These are phyloP conservation scores for Darevskia mixta DNA, from an alignment of 2,797 vertebrate genomes.

Conservation along the genomic window DNA sequence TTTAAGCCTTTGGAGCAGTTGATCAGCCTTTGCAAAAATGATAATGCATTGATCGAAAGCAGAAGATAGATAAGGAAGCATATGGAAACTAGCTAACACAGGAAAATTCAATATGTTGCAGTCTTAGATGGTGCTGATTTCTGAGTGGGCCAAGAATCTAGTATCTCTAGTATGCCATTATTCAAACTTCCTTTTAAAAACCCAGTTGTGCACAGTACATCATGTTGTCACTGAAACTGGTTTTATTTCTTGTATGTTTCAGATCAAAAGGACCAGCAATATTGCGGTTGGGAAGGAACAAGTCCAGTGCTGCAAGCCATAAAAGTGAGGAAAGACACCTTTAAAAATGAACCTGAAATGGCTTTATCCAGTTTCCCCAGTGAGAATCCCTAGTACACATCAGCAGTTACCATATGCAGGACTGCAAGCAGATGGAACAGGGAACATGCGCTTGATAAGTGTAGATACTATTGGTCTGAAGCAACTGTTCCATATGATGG, in stretches of 20 bases:
- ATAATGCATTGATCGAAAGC: not conserved
- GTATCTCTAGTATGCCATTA: constrained; percentile 1
- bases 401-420: constrained; percentile 26
- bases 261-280: constrained; percentile 55
- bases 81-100: constrained; percentile 11
- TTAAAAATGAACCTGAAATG: constrained; percentile 43
- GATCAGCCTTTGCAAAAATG: constrained; percentile 17
- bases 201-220: not conserved
- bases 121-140: constrained; percentile 28
- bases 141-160: not conserved
- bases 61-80: constrained; percentile 8
- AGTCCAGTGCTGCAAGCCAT: constrained; percentile 63
- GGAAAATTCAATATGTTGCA: constrained; percentile 26
- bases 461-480: not conserved
- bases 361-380: constrained; percentile 41
- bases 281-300: constrained; percentile 63
- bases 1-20: constrained; percentile 22
- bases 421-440: not conserved
- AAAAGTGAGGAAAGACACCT: constrained; percentile 63
- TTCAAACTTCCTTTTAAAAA: not conserved
- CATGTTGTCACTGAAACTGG: constrained; percentile 24
- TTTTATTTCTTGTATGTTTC: constrained; percentile 69
- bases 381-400: constrained; percentile 23
- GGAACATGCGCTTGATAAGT: not conserved
- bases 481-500: constrained; percentile 2